phyloP scores from a whole-genome alignment of 2,113 vertebrate species.

The Chloropsis hardwickii region DNA sequence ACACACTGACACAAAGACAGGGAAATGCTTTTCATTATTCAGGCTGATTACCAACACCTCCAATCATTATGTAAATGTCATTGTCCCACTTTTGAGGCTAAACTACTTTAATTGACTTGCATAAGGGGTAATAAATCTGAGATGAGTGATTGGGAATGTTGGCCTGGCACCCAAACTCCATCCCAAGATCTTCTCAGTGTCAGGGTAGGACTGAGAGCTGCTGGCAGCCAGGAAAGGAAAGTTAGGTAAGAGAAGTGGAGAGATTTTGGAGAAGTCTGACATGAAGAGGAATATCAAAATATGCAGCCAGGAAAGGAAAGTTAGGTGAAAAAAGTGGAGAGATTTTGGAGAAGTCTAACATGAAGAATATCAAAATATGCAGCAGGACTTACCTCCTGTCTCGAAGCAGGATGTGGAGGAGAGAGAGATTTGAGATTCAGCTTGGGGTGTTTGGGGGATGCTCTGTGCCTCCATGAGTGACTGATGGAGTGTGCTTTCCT shows the following conservation, averaged over 20 bases:
- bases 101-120: background rate
- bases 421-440: background rate
- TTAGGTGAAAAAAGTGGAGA: background rate
- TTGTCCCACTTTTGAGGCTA: background rate
- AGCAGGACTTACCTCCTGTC: background rate
- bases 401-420: fast-evolving
- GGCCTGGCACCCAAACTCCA: background rate
- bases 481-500: background rate
- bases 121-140: background rate
- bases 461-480: background rate
- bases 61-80: background rate
- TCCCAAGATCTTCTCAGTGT: background rate
- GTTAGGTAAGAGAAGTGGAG: background rate
- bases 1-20: background rate
- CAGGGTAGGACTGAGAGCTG: background rate
- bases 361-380: background rate
- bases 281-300: background rate
- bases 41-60: background rate
- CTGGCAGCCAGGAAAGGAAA: background rate
- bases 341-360: background rate
- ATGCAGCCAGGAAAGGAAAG: background rate
- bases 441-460: background rate
- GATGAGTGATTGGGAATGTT: background rate
- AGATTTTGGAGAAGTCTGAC: background rate
- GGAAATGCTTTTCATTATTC: background rate